These are phyloP conservation scores for Nothocercus nigrocapillus DNA, from an alignment of 2,113 vertebrate species.

Conservation along the genomic window DNA sequence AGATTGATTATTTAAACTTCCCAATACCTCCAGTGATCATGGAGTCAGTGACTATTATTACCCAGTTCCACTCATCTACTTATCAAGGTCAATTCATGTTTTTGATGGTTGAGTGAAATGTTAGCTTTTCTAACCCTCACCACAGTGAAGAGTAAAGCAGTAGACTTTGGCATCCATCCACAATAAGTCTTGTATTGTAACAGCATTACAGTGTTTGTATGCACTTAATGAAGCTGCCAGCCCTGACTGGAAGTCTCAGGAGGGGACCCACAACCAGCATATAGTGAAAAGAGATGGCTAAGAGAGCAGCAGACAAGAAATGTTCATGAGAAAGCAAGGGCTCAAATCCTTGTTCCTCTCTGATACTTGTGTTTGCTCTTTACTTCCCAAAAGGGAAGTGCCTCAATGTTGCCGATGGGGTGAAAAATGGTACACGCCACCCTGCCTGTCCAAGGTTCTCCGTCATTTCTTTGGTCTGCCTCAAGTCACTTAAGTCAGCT, in stretches of 20 bases:
- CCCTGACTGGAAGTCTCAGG: accelerated
- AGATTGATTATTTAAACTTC: slow-evolving; percentile 53
- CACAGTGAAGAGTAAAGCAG: slow-evolving; percentile 21
- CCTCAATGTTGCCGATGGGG: neutral
- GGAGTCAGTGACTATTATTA: slow-evolving; percentile 19
- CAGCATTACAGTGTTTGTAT: neutral
- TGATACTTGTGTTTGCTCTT: neutral
- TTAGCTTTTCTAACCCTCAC: slow-evolving; percentile 29
- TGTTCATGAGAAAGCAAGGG: accelerated
- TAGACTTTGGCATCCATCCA: slow-evolving; percentile 48
- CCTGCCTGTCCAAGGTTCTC: neutral
- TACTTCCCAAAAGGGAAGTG: neutral
- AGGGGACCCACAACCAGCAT: neutral
- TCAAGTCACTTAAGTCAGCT: neutral
- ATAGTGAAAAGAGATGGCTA: neutral
- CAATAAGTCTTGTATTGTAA: neutral
- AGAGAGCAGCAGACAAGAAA: neutral
- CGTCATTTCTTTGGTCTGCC: neutral
- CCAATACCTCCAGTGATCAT: neutral
- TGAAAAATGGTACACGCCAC: neutral
- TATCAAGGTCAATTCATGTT: slow-evolving; percentile 54
- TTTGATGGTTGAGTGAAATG: slow-evolving; percentile 62
- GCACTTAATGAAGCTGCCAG: neutral
- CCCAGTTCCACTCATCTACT: slow-evolving; percentile 42
- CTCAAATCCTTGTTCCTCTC: neutral